Percentiles rank a stretch among this genome's conserved stretches.
Evolutionary conservation across 2,888 invertebrate species (phyloP).

Genomic region (Calameuta idolon): DNA sequence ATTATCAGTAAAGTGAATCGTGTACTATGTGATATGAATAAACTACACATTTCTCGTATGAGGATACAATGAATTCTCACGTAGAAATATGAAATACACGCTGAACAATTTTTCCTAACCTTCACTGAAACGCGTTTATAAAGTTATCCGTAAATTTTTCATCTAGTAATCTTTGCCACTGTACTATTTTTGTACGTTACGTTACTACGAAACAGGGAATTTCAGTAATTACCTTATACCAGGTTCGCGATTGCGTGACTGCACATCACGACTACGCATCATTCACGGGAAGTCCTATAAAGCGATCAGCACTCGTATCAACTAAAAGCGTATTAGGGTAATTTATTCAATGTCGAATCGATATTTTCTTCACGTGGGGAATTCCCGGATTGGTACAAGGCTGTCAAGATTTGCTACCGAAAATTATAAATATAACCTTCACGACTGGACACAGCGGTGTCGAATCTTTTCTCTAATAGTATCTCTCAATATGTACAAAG

Average conservation of each 20-base stretch:
- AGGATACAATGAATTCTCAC: background rate
- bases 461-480: background rate
- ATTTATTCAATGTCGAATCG: background rate
- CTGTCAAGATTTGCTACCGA: background rate
- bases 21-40: background rate
- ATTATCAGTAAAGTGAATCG: background rate
- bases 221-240: background rate
- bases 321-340: background rate
- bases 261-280: background rate
- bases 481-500: slow-evolving; percentile 4
- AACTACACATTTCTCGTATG: background rate
- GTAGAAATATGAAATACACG: too few species aligned
- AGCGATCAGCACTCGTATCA: background rate
- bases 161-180: background rate
- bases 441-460: background rate
- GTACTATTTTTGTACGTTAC: background rate
- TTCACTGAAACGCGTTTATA: too few species aligned
- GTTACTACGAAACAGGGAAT: background rate
- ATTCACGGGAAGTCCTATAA: background rate
- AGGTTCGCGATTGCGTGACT: background rate
- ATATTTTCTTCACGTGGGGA: background rate
- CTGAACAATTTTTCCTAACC: too few species aligned
- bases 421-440: background rate
- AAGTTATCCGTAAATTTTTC: background rate
- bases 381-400: background rate